phyloP scores from a whole-genome alignment of 2,113 vertebrate genomes.

The Rissa tridactyla region DNA sequence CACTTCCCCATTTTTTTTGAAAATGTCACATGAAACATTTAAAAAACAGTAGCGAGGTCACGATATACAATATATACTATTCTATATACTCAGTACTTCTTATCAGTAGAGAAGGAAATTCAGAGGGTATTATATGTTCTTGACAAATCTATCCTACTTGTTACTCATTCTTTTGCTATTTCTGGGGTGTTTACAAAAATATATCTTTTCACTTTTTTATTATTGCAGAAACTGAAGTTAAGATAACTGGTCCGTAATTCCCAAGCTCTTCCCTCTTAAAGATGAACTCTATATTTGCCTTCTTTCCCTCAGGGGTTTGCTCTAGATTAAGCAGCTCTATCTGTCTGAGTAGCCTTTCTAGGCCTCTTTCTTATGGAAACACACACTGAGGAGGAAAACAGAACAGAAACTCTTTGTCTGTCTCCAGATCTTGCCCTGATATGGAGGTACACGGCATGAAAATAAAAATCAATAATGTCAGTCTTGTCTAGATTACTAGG shows the following conservation, averaged over 20 bases:
- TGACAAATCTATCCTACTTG: background rate
- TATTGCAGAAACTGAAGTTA: background rate
- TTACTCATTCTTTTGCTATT: background rate
- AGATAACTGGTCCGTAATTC: background rate
- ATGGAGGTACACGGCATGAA: background rate
- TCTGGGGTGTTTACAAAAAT: background rate
- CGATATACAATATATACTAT: background rate
- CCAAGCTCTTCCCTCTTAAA: background rate
- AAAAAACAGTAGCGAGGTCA: background rate
- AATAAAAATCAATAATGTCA: background rate
- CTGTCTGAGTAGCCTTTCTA: background rate
- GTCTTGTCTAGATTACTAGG: background rate
- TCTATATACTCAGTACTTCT: background rate
- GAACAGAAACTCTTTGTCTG: background rate
- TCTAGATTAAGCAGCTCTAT: background rate
- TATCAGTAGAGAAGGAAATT: background rate
- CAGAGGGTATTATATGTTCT: background rate
- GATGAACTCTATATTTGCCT: background rate
- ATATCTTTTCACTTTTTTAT: background rate
- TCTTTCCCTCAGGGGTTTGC: background rate
- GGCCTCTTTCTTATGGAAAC: background rate
- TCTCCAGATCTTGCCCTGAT: background rate
- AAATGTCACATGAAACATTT: background rate
- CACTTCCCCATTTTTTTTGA: background rate
- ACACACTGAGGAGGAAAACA: background rate